Evolutionary conservation across 2,113 vertebrate genomes (phyloP), one percentile per base, ranked within the genome.

Genomic region (Heterotis niloticus): DNA sequence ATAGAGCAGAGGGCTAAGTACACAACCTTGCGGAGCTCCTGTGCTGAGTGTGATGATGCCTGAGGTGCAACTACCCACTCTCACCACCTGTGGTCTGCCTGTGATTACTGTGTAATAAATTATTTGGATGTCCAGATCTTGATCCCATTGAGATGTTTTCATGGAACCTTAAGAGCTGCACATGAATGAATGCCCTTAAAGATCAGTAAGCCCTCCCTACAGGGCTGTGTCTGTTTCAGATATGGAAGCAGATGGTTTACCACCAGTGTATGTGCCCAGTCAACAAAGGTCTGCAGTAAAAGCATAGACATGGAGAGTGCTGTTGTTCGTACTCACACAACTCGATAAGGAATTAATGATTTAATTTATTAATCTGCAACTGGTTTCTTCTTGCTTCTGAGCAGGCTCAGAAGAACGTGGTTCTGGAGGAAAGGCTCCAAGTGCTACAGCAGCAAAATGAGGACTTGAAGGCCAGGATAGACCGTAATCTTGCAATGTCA

Each of bases 381-480:
- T 59, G 28, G 5, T 34, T 62, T 72, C 14, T 70, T 54, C 62
- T 78, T 89, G 70, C 86, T 85, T 89, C 83, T 72, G 87, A 92
- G 80, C 88, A 99, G 97, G 94, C 92, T 77, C 96, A 98, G 88
- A 98, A 95, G 88, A 98, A 98, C 24, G 91, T 96, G 66, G 88
- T 95, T 78, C 87, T 99, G 88, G 95, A 98, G 86, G 96, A 98
- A 85, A 95, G 92, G 83, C 92, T 98, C 59, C 96, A 96, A 29
- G 90, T 98, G 68, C 91, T 99, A 65, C 96, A 98, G 88, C 97
- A 98, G 87, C 95, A 98, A 88, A 98, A 98, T 0, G 97, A 98
- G 88, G 97, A 99, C 82, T 92, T 99, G 80, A 95, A 88, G 88
- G 96, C 93, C 72, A 92, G 95, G 83, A 97, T 99, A 70, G 94